Conservation (phyloP, 1,140 invertebrate species). For the Paramacrobiotus metropolitanus region DNA sequence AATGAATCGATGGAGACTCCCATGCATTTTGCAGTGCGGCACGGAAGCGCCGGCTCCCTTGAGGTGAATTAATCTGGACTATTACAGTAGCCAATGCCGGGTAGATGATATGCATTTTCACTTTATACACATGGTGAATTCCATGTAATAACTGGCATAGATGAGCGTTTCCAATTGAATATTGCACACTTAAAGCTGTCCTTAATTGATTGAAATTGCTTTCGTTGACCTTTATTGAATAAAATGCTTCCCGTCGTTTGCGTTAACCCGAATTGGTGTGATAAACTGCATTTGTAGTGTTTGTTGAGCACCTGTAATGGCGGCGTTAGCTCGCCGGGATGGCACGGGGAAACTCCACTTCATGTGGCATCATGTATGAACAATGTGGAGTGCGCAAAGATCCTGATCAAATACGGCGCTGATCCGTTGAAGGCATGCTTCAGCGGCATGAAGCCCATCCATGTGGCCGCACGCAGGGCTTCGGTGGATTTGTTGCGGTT, state of each 20-base stretch:
- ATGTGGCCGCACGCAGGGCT: not conserved
- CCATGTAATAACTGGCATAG: not conserved
- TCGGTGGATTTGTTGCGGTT: not conserved
- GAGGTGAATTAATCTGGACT: not conserved
- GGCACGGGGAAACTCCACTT: not conserved
- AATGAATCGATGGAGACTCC: not conserved
- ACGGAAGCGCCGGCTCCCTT: not conserved
- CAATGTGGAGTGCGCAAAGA: not conserved
- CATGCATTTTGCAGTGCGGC: not conserved
- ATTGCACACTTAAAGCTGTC: no score
- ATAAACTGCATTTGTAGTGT: no score
- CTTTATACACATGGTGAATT: not conserved
- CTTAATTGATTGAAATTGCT: no score
- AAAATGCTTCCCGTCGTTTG: no score
- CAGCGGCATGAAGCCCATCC: constrained; percentile 1
- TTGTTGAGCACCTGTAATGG: not conserved
- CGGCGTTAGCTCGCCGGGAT: not conserved
- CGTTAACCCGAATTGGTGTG: no score
- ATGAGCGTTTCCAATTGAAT: no score
- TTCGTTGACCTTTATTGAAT: no score
- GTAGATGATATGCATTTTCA: not conserved
- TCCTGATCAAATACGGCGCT: not conserved
- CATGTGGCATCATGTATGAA: not conserved
- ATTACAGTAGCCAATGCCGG: not conserved
- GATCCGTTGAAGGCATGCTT: not conserved